These are phyloP conservation scores for Apis cerana DNA, from an alignment of 1,140 invertebrate species.

Conservation along the genomic window DNA sequence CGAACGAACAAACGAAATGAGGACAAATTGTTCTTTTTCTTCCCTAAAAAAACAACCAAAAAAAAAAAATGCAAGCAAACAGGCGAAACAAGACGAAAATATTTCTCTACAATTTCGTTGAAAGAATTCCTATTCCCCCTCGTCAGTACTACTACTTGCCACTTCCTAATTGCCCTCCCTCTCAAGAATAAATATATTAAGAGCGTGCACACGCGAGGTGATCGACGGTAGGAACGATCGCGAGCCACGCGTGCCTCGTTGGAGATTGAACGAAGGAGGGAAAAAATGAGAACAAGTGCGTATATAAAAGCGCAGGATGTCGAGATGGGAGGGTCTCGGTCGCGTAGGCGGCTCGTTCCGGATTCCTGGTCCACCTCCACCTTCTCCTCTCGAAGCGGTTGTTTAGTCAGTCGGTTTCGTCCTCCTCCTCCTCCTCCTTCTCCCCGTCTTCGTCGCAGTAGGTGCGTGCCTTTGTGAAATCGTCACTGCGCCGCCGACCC, in stretches of 20 bases:
- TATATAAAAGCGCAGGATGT: slow-evolving; percentile 2
- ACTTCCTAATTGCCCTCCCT: too few species aligned
- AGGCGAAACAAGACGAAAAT: too few species aligned
- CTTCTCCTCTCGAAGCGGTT: not conserved
- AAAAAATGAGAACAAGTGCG: slow-evolving; percentile 1
- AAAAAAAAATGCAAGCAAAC: too few species aligned
- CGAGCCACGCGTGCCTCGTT: too few species aligned
- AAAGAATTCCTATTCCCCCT: too few species aligned
- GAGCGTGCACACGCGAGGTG: too few species aligned
- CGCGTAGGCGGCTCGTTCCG: slow-evolving; percentile 60
- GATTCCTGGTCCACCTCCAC: slow-evolving; percentile 49
- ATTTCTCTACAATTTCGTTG: too few species aligned
- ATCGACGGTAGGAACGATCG: too few species aligned
- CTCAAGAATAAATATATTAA: too few species aligned
- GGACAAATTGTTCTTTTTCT: not conserved
- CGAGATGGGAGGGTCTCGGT: slow-evolving; percentile 11
- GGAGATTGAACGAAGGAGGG: not conserved
- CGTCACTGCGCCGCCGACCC: slow-evolving; percentile 29
- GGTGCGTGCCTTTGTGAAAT: slow-evolving; percentile 50
- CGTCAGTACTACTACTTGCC: too few species aligned
- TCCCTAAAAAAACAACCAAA: too few species aligned
- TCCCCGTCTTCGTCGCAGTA: slow-evolving; percentile 8
- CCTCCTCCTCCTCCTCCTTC: slow-evolving; percentile 1
- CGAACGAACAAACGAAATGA: too few species aligned
- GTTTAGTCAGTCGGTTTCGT: slow-evolving; percentile 39